phyloP scores from a whole-genome alignment of 2,113 vertebrate species.

The Acanthisitta chloris region DNA sequence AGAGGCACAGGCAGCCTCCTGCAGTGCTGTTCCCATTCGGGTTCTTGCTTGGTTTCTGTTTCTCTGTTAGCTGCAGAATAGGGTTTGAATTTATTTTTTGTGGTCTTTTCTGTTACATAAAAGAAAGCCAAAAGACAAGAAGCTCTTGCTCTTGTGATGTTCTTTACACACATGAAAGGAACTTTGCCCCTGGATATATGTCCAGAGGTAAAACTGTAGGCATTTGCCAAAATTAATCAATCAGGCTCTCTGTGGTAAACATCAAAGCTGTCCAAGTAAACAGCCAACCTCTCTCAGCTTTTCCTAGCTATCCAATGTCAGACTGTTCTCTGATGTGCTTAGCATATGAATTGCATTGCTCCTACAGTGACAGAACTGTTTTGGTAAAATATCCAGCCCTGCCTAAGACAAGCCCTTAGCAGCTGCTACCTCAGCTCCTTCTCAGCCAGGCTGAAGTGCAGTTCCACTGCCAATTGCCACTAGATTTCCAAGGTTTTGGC shows the following conservation, averaged over 20 bases:
- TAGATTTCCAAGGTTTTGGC: not conserved
- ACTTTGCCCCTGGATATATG: not conserved
- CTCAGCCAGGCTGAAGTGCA: not conserved
- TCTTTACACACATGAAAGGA: not conserved
- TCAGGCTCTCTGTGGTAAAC: not conserved
- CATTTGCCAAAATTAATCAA: not conserved
- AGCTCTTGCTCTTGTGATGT: not conserved
- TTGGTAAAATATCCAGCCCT: not conserved
- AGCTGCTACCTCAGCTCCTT: not conserved
- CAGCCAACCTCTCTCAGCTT: not conserved
- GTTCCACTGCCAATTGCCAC: not conserved
- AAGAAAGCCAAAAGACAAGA: not conserved
- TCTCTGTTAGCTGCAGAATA: not conserved
- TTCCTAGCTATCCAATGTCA: not conserved
- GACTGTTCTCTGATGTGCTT: not conserved
- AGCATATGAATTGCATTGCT: not conserved
- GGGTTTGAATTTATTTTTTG: not conserved
- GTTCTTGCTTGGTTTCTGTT: not conserved
- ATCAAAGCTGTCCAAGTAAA: not conserved
- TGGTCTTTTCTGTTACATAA: not conserved
- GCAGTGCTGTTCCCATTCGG: accelerated
- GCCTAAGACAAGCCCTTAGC: not conserved
- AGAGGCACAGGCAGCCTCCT: not conserved
- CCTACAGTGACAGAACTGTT: not conserved
- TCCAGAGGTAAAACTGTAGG: not conserved